Base-by-base conservation (phyloP, 2,888 invertebrate species). In the Hydrotaea diabolus region DNA sequence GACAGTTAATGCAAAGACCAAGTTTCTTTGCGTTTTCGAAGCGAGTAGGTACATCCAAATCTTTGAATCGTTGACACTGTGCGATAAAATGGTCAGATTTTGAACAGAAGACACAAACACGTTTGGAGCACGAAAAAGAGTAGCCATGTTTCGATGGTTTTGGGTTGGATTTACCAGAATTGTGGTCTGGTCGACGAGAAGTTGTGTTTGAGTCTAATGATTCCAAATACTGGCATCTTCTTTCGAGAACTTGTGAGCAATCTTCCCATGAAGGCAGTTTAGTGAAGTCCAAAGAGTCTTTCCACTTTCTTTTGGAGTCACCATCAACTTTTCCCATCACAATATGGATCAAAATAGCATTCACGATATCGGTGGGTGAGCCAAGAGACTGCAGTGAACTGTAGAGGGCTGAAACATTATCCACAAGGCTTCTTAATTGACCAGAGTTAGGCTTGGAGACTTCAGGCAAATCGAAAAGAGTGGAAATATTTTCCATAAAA, bases 241-340 rank as follows among this genome's bases (percentile, higher is more conserved):
- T 78, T 43, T 73, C 74, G 1, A 82, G 69, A 19, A 81, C 17
- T 26, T 39, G 73, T 1, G 77, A 17, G 53, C 82, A 85, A 11
- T 85, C 57, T n/a, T 77, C 59, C 79, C 80, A 86, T 21, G 77
- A 71, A 11, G 83, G 82, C 8, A 83, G 21, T n/a, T 78, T 73
- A 2, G 11, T 57, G 23, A 78, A 83, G 46, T 86, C 81, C 21
- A 85, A 69, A 2, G 80, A 71, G 7, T 85, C 77, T 21, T 85
- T 83, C 85, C 83, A 83, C 17, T 77, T 83, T 1, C 57, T 66
- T 73, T 36, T 74, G 3, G 77, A 80, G 19, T 77, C 79, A 0
- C 71, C 21, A 26, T 86, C 82, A 15, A 83, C 79, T n/a, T 79
- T 80, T 49, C 73, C 53, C 77, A 77, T 74, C 0, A 78, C 78